A percentile compares a stretch with the other conserved stretches of the same genome.
Evolutionary conservation across 2,113 vertebrate species (phyloP).

Genomic region (Tachysurus fulvidraco): DNA sequence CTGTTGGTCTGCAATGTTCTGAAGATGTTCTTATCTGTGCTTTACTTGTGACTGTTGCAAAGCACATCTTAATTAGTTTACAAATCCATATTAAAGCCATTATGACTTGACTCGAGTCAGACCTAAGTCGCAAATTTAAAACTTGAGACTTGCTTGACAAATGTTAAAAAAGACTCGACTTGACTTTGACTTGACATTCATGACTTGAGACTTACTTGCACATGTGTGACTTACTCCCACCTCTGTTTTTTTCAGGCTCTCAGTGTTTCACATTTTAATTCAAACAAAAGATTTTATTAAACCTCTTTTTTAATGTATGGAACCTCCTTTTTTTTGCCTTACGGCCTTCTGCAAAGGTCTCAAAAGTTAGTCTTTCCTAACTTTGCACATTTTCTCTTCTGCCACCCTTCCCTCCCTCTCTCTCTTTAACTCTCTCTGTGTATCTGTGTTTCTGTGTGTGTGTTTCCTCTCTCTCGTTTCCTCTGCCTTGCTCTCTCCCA

Average conservation of each 20-base stretch:
- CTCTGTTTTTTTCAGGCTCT: neutral
- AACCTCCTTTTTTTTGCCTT: neutral
- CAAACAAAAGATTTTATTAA: neutral
- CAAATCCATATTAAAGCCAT: neutral
- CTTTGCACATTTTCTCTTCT: neutral
- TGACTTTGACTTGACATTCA: no score
- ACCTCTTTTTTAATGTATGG: neutral
- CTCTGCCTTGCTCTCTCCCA: neutral
- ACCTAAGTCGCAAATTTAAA: no score
- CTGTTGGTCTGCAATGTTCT: no score
- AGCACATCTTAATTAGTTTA: neutral
- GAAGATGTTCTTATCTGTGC: no score
- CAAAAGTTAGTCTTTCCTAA: constrained; percentile 15
- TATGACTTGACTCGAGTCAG: neutral
- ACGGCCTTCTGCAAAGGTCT: neutral
- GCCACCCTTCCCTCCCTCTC: neutral
- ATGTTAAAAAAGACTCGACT: no score
- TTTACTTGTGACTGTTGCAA: no score
- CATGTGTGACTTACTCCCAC: neutral
- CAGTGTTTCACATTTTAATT: neutral
- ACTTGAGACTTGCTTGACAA: no score
- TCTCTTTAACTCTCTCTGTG: neutral
- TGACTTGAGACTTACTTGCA: no score
- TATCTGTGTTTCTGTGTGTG: constrained; percentile 7
- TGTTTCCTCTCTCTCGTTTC: constrained; percentile 12